Evolutionary conservation across 2,888 invertebrate species (phyloP), one percentile per base, ranked within the genome.

Genomic region (Trypoxylon attenuatum): DNA sequence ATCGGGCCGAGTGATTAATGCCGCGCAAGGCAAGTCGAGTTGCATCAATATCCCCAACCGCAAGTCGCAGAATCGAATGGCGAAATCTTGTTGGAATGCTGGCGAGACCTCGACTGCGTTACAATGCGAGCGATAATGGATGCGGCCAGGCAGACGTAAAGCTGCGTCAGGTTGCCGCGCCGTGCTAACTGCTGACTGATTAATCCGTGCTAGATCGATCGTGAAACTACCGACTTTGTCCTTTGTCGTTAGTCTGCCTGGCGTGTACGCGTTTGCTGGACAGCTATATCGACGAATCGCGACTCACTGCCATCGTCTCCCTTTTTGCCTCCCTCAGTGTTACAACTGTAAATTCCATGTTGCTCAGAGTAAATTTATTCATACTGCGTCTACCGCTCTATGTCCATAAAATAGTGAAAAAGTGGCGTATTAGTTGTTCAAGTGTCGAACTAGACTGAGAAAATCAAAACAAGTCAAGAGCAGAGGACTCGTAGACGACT

Each of bases 121-220:
- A 53, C 52, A 61, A 57, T 51, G 16, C 55, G 33, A 64, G 57
- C 46, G 61, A 68, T 68, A 69, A 76, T 69, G 76, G 64, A 65
- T 70, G 61, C 59, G 55, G 39, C 47, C 43, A 43, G 46, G 54
- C 49, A 21, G 45, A 57, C 62, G 45, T 43, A 66, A 55, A 59
- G 38, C 58, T 49, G 23, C 60, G 52, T 43, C 63, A 23, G 47
- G n/a, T n/a, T n/a, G n/a, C 38, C 21, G 52, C 29, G 49, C 43
- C 33, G 18, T 39, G 41, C 50, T 60, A 68, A 51, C 55, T 69
- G 41, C 53, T 59, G 64, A 61, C 72, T 71, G 71, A 72, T 71
- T 72, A 72, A 72, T 72, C 57, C 58, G 13, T 25, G 21, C 6
- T 23, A 53, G 50, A 72, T 71, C 64, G 68, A 61, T 56, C 57